Conservation (phyloP, 2,113 vertebrate genomes). For the Eclectus roratus region DNA sequence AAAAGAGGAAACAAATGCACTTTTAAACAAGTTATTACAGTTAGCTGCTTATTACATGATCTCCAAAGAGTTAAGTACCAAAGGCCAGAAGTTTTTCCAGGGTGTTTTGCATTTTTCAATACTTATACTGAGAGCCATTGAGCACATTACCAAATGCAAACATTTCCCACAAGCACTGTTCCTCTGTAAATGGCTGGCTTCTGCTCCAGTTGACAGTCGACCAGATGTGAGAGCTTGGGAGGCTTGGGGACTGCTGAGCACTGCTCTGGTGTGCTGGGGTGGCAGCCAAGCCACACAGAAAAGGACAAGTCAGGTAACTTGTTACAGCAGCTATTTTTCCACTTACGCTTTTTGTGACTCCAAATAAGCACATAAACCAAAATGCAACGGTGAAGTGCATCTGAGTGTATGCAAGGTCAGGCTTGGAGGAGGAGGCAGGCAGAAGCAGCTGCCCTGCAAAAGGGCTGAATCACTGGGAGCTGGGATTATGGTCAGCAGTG, state of each 20-base stretch:
- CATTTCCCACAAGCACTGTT: not conserved
- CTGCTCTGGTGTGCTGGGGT: not conserved
- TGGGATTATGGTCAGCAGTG: not conserved
- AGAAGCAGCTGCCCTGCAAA: not conserved
- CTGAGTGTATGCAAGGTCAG: not conserved
- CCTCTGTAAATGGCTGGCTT: not conserved
- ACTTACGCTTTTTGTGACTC: not conserved
- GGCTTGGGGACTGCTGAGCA: not conserved
- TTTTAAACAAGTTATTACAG: not conserved
- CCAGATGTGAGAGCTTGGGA: not conserved
- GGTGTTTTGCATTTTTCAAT: not conserved
- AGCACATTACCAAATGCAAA: not conserved
- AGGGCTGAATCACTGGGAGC: not conserved
- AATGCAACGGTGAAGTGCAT: not conserved
- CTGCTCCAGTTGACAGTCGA: not conserved
- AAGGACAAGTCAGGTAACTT: conserved; percentile 45
- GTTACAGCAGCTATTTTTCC: not conserved
- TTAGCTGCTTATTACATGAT: not conserved
- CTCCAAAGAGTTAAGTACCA: not conserved
- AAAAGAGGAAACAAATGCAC: not conserved
- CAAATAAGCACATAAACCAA: not conserved
- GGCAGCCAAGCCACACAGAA: not conserved
- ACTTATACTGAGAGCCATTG: not conserved
- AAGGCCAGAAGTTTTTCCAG: not conserved
- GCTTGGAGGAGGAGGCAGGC: not conserved